Conservation (phyloP, 2,797 vertebrate genomes). For the Botia almorhae region DNA sequence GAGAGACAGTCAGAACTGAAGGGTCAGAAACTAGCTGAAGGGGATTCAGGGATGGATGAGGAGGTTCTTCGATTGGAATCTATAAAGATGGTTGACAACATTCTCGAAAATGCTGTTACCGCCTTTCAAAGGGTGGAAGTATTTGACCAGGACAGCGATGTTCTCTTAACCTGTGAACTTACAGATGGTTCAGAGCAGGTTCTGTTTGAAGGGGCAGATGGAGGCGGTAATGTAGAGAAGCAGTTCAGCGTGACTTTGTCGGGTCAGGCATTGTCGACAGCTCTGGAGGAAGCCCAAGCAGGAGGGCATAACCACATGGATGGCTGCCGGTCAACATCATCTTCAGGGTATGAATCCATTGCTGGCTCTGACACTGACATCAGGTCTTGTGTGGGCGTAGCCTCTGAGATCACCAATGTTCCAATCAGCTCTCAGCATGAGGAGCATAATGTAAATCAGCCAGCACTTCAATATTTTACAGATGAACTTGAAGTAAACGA, state of each 20-base stretch:
- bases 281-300: conserved; percentile 38
- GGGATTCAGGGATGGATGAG: conserved; percentile 16
- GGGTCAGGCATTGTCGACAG: conserved; percentile 18
- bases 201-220: conserved; percentile 22
- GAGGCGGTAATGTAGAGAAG: conserved; percentile 27
- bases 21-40: neutral
- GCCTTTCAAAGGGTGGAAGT: conserved; percentile 58
- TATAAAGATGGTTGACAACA: conserved; percentile 59
- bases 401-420: conserved; percentile 39
- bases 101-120: conserved; percentile 61
- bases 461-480: conserved; percentile 4
- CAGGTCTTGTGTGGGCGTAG: conserved; percentile 50
- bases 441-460: conserved; percentile 39
- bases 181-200: conserved; percentile 21
- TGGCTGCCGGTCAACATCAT: conserved; percentile 57
- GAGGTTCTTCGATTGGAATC: conserved; percentile 56
- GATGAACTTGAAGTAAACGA: conserved; percentile 56
- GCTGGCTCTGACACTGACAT: conserved; percentile 66
- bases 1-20: neutral
- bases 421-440: conserved; percentile 37
- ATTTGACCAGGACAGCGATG: conserved; percentile 32
- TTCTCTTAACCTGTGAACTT: conserved; percentile 5
- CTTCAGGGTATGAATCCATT: conserved; percentile 66
- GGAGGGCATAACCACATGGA: conserved; percentile 46
- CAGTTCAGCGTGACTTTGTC: conserved; percentile 15